Evolutionary conservation across 1,140 invertebrate genomes (phyloP).

Genomic region (Meloidogyne exigua): DNA sequence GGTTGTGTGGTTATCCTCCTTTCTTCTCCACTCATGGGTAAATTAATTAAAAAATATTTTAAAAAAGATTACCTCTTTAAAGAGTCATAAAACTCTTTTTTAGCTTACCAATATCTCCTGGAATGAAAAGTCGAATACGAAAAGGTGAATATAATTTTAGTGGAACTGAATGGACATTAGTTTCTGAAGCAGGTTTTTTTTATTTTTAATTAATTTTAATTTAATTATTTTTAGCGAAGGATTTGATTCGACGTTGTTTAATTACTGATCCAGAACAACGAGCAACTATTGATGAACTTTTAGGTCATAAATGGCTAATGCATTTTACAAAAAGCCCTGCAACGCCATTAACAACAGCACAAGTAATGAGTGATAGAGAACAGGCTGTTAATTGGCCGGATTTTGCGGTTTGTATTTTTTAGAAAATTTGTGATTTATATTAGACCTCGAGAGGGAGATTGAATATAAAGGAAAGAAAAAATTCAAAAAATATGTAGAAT

Average conservation of each 20-base stretch:
- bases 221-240: conserved; percentile 73
- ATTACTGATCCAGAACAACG: conserved; percentile 86
- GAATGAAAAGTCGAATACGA: conserved; percentile 97
- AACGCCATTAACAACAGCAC: conserved; percentile 35
- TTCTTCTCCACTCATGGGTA: conserved; percentile 91
- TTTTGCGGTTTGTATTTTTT: conserved; percentile 69
- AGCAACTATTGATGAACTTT: conserved; percentile 83
- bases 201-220: conserved; percentile 12
- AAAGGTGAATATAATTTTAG: conserved; percentile 95
- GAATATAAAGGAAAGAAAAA: background rate
- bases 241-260: conserved; percentile 86
- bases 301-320: conserved; percentile 83
- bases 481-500: no score
- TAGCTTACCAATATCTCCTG: conserved; percentile 86
- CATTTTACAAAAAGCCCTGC: conserved; percentile 61
- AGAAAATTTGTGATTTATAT: no score
- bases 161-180: conserved; percentile 88
- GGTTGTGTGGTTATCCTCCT: conserved; percentile 92
- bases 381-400: conserved; percentile 88
- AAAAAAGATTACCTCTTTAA: no score
- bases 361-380: conserved; percentile 70
- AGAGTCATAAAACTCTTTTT: no score
- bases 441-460: no score
- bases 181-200: conserved; percentile 77
- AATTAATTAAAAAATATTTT: background rate